phyloP scores from a whole-genome alignment of 1,140 invertebrate species.

The Brachionus sp. region DNA sequence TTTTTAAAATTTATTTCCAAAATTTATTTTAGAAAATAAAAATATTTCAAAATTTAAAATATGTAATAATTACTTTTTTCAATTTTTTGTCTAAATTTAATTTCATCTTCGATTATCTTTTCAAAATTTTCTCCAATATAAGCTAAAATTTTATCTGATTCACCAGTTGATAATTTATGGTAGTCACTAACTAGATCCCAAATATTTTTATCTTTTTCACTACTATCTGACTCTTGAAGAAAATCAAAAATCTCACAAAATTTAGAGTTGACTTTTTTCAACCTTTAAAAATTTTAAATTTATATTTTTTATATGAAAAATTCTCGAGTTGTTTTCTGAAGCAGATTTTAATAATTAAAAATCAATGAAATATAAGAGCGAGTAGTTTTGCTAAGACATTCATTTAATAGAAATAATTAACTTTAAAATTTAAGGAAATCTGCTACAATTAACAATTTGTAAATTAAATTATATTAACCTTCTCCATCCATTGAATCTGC shows the following conservation, averaged over 20 bases:
- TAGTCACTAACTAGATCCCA: not conserved
- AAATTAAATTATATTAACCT: not conserved
- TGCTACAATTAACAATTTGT: not conserved
- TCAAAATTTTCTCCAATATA: not conserved
- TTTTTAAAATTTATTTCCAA: too few relatives aligned
- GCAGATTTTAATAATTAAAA: too few relatives aligned
- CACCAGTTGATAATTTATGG: not conserved
- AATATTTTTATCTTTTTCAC: not conserved
- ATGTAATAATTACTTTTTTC: constrained; percentile 2
- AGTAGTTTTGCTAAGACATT: too few relatives aligned
- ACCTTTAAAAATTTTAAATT: too few relatives aligned
- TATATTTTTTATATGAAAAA: too few relatives aligned
- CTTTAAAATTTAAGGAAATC: not conserved
- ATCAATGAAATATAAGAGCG: too few relatives aligned
- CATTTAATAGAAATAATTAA: too few relatives aligned
- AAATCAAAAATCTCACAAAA: not conserved
- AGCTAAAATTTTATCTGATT: not conserved
- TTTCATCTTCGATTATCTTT: not conserved
- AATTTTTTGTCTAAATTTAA: not conserved
- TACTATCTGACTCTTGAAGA: not conserved
- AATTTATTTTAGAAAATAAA: too few relatives aligned
- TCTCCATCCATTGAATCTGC: constrained; percentile 38
- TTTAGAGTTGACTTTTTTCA: too few relatives aligned
- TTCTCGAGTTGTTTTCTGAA: too few relatives aligned
- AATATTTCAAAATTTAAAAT: not conserved